Evolutionary conservation across 2,113 vertebrate species (phyloP).

Genomic region (Telmatochromis bifrenatus): DNA sequence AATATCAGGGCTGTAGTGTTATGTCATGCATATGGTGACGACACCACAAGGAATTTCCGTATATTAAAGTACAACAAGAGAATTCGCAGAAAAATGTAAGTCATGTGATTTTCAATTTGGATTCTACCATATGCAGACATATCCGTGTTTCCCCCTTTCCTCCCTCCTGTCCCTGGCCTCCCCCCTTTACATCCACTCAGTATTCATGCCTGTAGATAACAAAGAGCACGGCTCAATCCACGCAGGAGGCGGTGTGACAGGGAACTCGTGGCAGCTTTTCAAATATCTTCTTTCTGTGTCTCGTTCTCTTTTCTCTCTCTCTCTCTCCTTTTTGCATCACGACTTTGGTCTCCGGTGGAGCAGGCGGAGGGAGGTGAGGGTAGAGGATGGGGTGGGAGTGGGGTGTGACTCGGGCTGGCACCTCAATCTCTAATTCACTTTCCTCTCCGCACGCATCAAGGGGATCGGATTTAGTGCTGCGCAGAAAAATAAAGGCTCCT

Average conservation of each 20-base stretch:
- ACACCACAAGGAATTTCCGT: neutral
- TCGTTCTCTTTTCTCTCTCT: constrained; percentile 22
- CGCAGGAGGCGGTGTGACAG: constrained; percentile 83
- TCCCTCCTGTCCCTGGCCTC: constrained; percentile 5
- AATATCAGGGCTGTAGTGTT: neutral
- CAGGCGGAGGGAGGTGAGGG: neutral
- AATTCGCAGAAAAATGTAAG: neutral
- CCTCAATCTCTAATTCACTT: constrained; percentile 58
- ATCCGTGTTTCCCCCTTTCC: neutral
- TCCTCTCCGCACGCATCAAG: constrained; percentile 64
- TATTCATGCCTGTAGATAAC: constrained; percentile 76
- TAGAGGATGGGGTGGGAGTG: neutral
- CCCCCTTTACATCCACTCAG: constrained; percentile 72
- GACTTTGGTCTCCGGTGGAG: constrained; percentile 32
- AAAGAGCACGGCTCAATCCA: constrained; percentile 76
- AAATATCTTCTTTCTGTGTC: constrained; percentile 64
- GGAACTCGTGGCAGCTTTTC: constrained; percentile 81
- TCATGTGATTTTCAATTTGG: neutral
- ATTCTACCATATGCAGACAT: constrained; percentile 45
- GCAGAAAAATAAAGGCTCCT: constrained; percentile 13
- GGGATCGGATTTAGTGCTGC: constrained; percentile 53
- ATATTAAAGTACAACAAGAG: neutral
- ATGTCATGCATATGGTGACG: neutral
- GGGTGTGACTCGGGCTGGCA: constrained; percentile 44
- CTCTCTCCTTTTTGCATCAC: constrained; percentile 27